phyloP scores from a whole-genome alignment of 2,113 vertebrate species.

The Triplophysa tibetana region DNA sequence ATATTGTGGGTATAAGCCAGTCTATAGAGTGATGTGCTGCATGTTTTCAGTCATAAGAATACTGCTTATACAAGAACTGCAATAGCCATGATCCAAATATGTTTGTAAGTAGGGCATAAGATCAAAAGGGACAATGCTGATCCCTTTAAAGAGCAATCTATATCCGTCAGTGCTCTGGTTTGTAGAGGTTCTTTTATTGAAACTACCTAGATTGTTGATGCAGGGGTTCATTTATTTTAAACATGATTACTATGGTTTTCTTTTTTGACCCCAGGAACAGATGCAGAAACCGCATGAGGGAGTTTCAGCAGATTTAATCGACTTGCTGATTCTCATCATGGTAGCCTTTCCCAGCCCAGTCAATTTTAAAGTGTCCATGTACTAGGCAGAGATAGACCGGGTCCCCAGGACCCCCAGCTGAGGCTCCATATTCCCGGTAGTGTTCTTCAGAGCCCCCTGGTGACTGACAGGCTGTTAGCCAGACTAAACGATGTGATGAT shows the following conservation, averaged over 20 bases:
- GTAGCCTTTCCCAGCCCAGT: conserved; percentile 33
- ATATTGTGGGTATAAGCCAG: neutral
- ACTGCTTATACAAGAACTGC: neutral
- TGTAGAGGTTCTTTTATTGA: conserved; percentile 22
- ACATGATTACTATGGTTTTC: conserved; percentile 22
- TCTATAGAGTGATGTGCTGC: neutral
- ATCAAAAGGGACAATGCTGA: conserved; percentile 18
- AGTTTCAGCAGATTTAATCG: conserved; percentile 35
- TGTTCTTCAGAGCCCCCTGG: conserved; percentile 34
- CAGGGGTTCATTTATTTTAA: conserved; percentile 33
- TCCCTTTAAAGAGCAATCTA: conserved; percentile 5
- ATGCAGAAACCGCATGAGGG: conserved; percentile 28
- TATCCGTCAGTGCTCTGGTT: conserved; percentile 23
- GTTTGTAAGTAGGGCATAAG: conserved; percentile 6
- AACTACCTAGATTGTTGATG: conserved; percentile 29
- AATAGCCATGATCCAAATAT: conserved; percentile 26
- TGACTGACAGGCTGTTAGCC: conserved; percentile 48
- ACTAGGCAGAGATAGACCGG: conserved; percentile 18
- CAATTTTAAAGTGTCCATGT: conserved; percentile 34
- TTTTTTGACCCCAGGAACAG: conserved; percentile 9
- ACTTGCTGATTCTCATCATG: conserved; percentile 33
- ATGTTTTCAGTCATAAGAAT: conserved; percentile 20
- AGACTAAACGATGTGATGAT: conserved; percentile 87
- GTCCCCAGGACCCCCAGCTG: conserved; percentile 27
- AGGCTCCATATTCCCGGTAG: conserved; percentile 30